Evolutionary conservation across 2,888 invertebrate species (phyloP).

Genomic region (Drosophila quasianomalipes): DNA sequence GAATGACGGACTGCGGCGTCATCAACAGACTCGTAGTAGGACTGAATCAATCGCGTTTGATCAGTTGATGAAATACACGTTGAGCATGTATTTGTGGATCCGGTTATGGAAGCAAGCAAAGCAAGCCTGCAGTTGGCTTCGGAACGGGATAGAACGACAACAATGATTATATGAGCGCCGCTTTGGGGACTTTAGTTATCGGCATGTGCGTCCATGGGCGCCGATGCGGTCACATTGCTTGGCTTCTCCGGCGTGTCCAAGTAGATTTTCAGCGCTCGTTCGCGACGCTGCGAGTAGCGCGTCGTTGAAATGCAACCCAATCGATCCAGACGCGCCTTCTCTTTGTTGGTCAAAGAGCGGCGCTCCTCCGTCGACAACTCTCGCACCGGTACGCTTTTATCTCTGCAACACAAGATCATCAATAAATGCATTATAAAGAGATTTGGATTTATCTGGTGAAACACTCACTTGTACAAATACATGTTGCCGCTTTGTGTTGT

Average conservation of each 20-base stretch:
- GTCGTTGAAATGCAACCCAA: conserved; percentile 84
- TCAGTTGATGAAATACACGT: conserved; percentile 37
- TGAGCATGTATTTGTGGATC: conserved; percentile 30
- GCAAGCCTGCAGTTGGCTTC: conserved; percentile 17
- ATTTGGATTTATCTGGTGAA: neutral
- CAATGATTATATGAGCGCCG: conserved; percentile 13
- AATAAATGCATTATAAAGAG: neutral
- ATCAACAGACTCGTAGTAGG: conserved; percentile 17
- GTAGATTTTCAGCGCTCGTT: conserved; percentile 91
- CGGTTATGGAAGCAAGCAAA: conserved; percentile 23
- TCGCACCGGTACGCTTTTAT: conserved; percentile 87
- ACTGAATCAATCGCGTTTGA: conserved; percentile 28
- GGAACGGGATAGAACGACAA: conserved; percentile 22
- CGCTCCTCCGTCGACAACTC: conserved; percentile 88
- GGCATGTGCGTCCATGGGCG: conserved; percentile 65
- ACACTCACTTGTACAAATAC: conserved; percentile 89
- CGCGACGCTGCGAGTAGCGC: conserved; percentile 88
- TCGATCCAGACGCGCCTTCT: conserved; percentile 87
- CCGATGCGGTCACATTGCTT: conserved; percentile 68
- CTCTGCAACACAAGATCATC: conserved; percentile 85
- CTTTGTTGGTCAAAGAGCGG: conserved; percentile 88
- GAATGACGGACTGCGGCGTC: conserved; percentile 15
- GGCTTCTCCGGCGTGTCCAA: conserved; percentile 86
- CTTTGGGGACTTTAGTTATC: conserved; percentile 55
- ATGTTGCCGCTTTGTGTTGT: conserved; percentile 88